phyloP scores from a whole-genome alignment of 2,888 invertebrate genomes.

The Acleris literana region DNA sequence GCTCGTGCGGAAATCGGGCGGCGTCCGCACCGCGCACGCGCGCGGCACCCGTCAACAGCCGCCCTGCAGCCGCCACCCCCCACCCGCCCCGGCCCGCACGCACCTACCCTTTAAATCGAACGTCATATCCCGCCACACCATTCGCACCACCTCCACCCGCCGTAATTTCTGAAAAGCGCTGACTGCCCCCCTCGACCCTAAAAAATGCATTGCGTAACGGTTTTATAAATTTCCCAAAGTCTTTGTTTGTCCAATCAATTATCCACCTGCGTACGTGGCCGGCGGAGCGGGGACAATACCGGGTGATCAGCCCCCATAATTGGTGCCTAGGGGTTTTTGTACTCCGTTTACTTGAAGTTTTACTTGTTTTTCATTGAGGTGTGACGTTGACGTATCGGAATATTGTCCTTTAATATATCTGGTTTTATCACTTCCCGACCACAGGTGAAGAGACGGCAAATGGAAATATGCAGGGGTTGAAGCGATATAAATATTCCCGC shows the following conservation, averaged over 20 bases:
- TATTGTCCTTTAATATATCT: constrained; percentile 19
- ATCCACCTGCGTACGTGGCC: constrained; percentile 62
- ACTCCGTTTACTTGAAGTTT: constrained; percentile 37
- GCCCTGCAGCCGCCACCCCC: constrained; percentile 69
- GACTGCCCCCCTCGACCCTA: constrained; percentile 78
- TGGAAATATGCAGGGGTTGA: constrained; percentile 32
- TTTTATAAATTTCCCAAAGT: constrained; percentile 64
- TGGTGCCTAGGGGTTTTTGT: constrained; percentile 38
- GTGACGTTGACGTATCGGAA: constrained; percentile 18
- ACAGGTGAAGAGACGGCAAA: constrained; percentile 17
- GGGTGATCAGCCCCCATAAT: constrained; percentile 47
- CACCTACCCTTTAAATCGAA: constrained; percentile 81
- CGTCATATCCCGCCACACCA: constrained; percentile 79
- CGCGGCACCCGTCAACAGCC: constrained; percentile 83
- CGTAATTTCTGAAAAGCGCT: constrained; percentile 81
- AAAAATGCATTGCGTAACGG: constrained; percentile 84
- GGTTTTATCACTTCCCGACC: constrained; percentile 27
- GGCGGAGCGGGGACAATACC: constrained; percentile 47
- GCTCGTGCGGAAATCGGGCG: constrained; percentile 85
- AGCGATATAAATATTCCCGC: constrained; percentile 32
- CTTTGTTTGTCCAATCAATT: constrained; percentile 78
- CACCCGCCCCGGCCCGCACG: constrained; percentile 46
- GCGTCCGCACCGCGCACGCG: constrained; percentile 77
- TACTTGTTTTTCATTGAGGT: constrained; percentile 30
- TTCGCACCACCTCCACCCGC: constrained; percentile 66